Evolutionary conservation across 2,113 vertebrate species (phyloP), one percentile per base, ranked within the genome.

Genomic region (Cyanoliseus patagonus): DNA sequence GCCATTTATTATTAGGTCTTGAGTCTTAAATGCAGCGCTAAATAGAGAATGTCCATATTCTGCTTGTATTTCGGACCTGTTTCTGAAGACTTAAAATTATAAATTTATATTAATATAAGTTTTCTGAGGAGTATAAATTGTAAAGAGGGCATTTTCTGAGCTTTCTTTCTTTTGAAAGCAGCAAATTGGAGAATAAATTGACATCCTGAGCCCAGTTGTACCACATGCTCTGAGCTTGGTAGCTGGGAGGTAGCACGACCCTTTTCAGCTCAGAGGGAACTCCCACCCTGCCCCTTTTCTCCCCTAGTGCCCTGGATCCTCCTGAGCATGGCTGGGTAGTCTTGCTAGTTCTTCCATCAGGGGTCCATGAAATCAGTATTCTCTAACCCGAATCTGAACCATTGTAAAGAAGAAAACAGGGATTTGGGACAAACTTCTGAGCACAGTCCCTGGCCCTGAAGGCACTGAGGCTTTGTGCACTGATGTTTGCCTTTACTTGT

Each of bases 261-360:
- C 20, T 69, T 31, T 63, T 14, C 75, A 76, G 57, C 22, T 22
- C 11, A 9, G 14, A 68, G 37, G 7, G 18, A 5, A 39, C 33
- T 19, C 17, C 17, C 0, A 0, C 6, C 17, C 41, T 2, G 0
- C 41, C 49, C 44, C 25, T 77, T 25, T n/a, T 53, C 41, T 64
- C 17, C 8, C 5, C 6, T 30, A 31, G 37, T 1, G 5, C 30
- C 41, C 49, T 44, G 2, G 7, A 4, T 41, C 11, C 35, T 30
- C 9, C 17, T 2, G 5, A 55, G 22, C 31, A 25, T 1, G 12
- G 37, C 14, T 4, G 1, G 9, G 17, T 14, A 53, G 5, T 42
- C 53, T 76, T 33, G 22, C 22, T 42, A 35, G 33, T 27, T 44
- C 55, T 59, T 75, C 62, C 39, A 27, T 63, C 31, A 62, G 17